Evolutionary conservation across 2,888 invertebrate genomes (phyloP).

Genomic region (Scaptomyza polygonia): DNA sequence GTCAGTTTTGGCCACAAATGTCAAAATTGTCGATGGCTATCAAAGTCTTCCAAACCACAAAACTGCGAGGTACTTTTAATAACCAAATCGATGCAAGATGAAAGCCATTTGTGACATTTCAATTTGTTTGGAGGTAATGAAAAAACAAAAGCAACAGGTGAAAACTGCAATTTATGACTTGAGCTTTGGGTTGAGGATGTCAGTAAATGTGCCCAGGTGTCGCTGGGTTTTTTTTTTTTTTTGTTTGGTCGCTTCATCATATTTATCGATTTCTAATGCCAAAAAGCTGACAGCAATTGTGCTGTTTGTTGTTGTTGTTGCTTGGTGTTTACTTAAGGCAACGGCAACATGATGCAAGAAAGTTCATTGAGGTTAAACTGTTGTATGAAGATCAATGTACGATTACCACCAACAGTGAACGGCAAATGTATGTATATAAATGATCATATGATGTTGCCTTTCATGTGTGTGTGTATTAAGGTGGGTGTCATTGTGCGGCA

Average conservation of each 20-base stretch:
- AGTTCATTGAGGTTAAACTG: conserved; percentile 75
- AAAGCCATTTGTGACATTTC: conserved; percentile 63
- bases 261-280: conserved; percentile 73
- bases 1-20: conserved; percentile 48
- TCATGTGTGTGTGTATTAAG: conserved; percentile 17
- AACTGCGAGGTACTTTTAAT: conserved; percentile 1
- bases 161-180: conserved; percentile 68
- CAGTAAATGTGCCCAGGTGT: conserved; percentile 49
- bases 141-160: conserved; percentile 43
- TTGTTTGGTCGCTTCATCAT: conserved; percentile 50
- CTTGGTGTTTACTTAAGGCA: conserved; percentile 35
- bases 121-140: conserved; percentile 45
- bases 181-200: conserved; percentile 36
- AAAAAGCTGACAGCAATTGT: conserved; percentile 52
- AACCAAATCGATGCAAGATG: conserved; percentile 32
- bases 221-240: conserved; percentile 1
- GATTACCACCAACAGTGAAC: conserved; percentile 39
- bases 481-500: conserved; percentile 71
- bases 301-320: conserved; percentile 1
- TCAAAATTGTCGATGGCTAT: conserved; percentile 56
- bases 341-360: conserved; percentile 65
- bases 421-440: neutral
- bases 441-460: conserved; percentile 4
- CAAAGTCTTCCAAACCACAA: conserved; percentile 42
- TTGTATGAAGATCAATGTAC: conserved; percentile 77